Percentiles rank a stretch among this genome's conserved stretches.
Evolutionary conservation across 2,888 invertebrate species (phyloP).

Genomic region (Plagodis pulveraria): DNA sequence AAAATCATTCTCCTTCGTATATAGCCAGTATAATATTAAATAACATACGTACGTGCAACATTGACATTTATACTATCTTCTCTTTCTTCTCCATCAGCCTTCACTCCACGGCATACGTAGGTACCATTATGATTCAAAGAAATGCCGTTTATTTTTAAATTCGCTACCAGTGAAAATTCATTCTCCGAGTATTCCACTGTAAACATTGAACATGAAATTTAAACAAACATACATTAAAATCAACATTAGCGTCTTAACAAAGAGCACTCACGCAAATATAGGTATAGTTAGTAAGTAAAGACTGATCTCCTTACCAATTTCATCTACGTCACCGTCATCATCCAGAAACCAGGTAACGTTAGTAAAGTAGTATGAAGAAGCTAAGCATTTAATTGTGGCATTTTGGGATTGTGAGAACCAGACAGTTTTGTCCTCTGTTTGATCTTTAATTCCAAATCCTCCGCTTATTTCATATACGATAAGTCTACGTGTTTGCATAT

Average conservation of each 20-base stretch:
- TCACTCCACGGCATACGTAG: constrained; percentile 59
- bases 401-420: constrained; percentile 61
- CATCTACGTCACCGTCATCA: constrained; percentile 27
- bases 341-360: constrained; percentile 61
- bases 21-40: background rate
- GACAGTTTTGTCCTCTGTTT: constrained; percentile 25
- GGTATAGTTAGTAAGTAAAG: background rate
- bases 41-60: constrained; percentile 55
- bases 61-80: constrained; percentile 48
- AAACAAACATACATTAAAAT: constrained; percentile 6
- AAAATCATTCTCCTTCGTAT: too few species aligned
- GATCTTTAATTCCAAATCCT: constrained; percentile 63
- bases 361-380: constrained; percentile 61
- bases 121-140: constrained; percentile 53
- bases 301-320: constrained; percentile 4
- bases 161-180: constrained; percentile 58
- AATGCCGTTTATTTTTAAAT: constrained; percentile 56
- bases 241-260: constrained; percentile 5
- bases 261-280: background rate
- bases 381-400: constrained; percentile 59
- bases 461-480: constrained; percentile 60
- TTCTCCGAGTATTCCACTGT: constrained; percentile 50
- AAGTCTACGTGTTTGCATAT: constrained; percentile 40
- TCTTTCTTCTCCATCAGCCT: constrained; percentile 37
- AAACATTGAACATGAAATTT: constrained; percentile 27